Base-by-base conservation (phyloP, 2,888 invertebrate species). In the Drosophila greeni region DNA sequence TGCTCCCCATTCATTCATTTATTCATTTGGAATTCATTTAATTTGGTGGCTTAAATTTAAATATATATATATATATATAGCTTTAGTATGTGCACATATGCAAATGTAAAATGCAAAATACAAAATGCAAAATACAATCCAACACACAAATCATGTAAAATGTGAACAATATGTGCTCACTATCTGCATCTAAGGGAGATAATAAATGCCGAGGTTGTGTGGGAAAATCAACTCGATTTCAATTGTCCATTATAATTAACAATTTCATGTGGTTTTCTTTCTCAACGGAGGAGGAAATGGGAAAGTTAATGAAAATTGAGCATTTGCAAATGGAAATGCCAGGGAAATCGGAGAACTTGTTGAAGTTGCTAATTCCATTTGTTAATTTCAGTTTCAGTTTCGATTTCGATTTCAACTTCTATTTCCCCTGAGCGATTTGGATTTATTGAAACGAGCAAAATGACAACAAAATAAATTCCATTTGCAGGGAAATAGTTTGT, bases 171-270 rank as follows among this genome's bases (percentile, higher is more conserved):
- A 51, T 54, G 54, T 39, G 54, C 20, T 20, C 29, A 14, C 43
- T 7, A n/a, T 18, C 18, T n/a, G 62, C n/a, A 18, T 26, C 34
- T 26, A 52, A n/a, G 26, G 20, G 20, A 43, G 58, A 42, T 33
- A 48, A 42, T 33, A 48, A 33, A 33, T 42, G 12, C 26, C 43
- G 16, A 34, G 26, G 42, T n/a, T 45, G 29, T 57, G 58, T n/a
- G 57, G 34, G 3, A 9, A 29, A 24, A 24, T 51, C 5, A 51
- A 66, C 65, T 82, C 69, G 48, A 55, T 70, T 73, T 72, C 84
- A 70, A 80, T 82, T 79, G 72, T 65, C 52, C 65, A 70, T 67
- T 80, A 80, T 80, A 79, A 79, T 84, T 82, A 82, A 84, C 82
- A 69, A 74, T 84, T 76, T 79, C 61, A 67, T 76, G 74, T 57